Base-by-base conservation (phyloP, 2,888 invertebrate species). In the Gari tellinella region DNA sequence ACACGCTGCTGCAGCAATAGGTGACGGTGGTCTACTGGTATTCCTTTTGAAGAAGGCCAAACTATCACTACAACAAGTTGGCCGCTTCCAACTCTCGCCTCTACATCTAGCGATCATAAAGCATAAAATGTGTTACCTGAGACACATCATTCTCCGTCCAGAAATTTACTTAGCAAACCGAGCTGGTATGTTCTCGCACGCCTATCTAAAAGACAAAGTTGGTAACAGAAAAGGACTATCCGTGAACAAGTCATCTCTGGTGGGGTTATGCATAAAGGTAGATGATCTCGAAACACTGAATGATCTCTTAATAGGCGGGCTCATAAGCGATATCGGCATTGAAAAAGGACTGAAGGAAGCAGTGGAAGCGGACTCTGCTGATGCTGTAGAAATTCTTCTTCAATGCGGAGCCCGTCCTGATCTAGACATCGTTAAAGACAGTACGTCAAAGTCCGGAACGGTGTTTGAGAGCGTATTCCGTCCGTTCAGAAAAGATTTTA, bases 401-500 rank as follows among this genome's bases (percentile, higher is more conserved):
- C 65, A 72, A 41, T 61, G 55, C n/a, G 72, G 72, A 19, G 72
- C 53, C 1, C 53, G 77, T 37, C 77, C 77, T 14, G 62, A 57
- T 40, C 51, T 77, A 12, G 69, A 77, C 48, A 51, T 63, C 4
- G 49, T 77, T 53, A 77, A 77, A 51, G 43, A 25, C 8, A 65
- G 62, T 1, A 55, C 77, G n/a, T 49, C 68, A 17, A 72, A 69
- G 52, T 72, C 69, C 1, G 55, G 61, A 15, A 41, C 57, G 8
- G 77, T 77, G 2, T 77, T 77, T 48, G 77, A 77, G 52, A 55
- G 65, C 37, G 61, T 77, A 1, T 77, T 77, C 49, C 49, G 69
- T 15, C 52, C 68, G 25, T 77, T 77, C 43, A 61, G 72, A 46
- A 77, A 77, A 58, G 77, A 77, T 60, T 77, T 77, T 48, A 77